Evolutionary conservation across 2,113 vertebrate genomes (phyloP).

Genomic region (Apteryx mantelli): DNA sequence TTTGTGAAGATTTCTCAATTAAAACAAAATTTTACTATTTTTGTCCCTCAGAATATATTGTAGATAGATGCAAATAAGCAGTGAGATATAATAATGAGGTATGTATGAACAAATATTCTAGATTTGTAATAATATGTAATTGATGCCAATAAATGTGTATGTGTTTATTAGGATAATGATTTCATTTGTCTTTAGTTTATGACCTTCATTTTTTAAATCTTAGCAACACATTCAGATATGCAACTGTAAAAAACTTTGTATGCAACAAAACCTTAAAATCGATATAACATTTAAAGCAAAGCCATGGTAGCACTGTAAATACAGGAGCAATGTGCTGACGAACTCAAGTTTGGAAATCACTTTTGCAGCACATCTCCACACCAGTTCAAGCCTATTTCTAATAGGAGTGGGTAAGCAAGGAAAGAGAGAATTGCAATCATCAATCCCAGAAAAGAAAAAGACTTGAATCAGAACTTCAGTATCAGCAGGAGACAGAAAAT

Average conservation of each 20-base stretch:
- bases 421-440: constrained; percentile 47
- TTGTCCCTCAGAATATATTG: background rate
- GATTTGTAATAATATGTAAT: background rate
- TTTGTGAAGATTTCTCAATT: background rate
- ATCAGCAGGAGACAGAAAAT: constrained; percentile 41
- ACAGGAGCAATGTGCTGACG: constrained; percentile 20
- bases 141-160: background rate
- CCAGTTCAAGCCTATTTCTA: background rate
- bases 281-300: constrained; percentile 40
- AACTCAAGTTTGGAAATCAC: background rate
- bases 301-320: background rate
- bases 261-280: background rate
- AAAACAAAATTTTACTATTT: background rate
- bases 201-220: background rate
- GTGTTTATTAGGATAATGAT: background rate
- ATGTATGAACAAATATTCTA: background rate
- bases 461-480: background rate
- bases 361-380: background rate
- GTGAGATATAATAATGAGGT: background rate
- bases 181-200: background rate
- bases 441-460: constrained; percentile 23
- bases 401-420: background rate
- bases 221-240: background rate
- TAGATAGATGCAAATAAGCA: background rate
- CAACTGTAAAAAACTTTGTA: background rate